phyloP scores from a whole-genome alignment of 2,888 invertebrate species.

The Drosophila tanythrix region DNA sequence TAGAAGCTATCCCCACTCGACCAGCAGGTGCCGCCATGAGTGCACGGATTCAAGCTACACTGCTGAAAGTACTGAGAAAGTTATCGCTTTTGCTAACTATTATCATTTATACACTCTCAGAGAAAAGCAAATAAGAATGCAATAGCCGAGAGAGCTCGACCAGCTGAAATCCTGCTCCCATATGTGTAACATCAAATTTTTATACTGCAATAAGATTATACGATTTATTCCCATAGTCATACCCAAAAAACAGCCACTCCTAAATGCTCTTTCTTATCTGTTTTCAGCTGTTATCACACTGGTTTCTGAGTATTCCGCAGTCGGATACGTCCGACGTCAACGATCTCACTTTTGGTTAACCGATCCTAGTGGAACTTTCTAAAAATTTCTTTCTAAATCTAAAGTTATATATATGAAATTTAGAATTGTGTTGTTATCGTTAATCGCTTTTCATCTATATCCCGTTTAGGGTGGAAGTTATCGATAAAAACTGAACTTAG shows the following conservation, averaged over 20 bases:
- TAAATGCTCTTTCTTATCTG: too few species aligned
- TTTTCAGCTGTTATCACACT: background rate
- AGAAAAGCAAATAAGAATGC: background rate
- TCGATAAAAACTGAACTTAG: background rate
- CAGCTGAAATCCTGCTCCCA: background rate
- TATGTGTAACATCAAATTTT: accelerated
- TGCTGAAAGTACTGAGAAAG: conserved; percentile 86
- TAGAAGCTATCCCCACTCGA: conserved; percentile 90
- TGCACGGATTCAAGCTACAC: conserved; percentile 90
- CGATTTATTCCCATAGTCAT: background rate
- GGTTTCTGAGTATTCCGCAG: background rate
- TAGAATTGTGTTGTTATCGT: background rate
- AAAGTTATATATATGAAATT: background rate
- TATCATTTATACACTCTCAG: background rate
- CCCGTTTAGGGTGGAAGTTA: background rate
- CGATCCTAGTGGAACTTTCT: background rate
- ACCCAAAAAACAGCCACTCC: background rate
- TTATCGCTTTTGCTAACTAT: conserved; percentile 31
- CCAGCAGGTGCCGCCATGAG: conserved; percentile 92
- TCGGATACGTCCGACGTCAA: background rate
- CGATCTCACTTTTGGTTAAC: background rate
- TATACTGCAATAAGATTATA: too few species aligned
- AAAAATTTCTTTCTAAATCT: too few species aligned
- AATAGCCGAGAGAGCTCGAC: background rate
- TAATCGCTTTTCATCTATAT: background rate